phyloP scores from a whole-genome alignment of 2,888 invertebrate species.

The Steromphala cineraria region DNA sequence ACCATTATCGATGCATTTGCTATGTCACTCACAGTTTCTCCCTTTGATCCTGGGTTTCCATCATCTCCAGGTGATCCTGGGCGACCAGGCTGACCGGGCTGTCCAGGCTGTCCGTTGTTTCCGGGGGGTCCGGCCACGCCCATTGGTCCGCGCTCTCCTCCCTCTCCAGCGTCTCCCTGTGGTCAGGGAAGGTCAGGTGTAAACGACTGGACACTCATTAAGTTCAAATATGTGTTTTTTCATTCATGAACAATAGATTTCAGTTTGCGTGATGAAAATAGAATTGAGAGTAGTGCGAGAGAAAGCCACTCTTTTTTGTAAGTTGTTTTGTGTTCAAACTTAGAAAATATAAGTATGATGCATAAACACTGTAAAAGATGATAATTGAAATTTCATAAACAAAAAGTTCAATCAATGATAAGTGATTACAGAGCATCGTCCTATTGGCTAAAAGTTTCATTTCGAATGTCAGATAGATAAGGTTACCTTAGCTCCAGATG shows the following conservation, averaged over 20 bases:
- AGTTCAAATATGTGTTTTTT: too few species aligned
- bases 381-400: too few species aligned
- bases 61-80: constrained; percentile 51
- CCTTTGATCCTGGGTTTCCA: constrained; percentile 58
- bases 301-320: too few species aligned
- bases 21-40: constrained; percentile 53
- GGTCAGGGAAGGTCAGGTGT: background rate
- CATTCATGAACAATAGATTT: background rate
- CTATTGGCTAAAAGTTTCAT: too few species aligned
- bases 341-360: too few species aligned
- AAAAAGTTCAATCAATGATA: too few species aligned
- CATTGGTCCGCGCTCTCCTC: constrained; percentile 53
- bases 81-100: constrained; percentile 40
- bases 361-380: too few species aligned
- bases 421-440: too few species aligned
- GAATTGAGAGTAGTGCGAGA: background rate
- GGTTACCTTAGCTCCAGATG: constrained; percentile 60
- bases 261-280: background rate
- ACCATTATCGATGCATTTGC: too few species aligned
- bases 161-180: constrained; percentile 57
- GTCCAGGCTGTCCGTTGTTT: constrained; percentile 49
- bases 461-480: background rate
- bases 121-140: constrained; percentile 56
- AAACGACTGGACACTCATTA: background rate
- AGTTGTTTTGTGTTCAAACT: too few species aligned